Percentiles rank a stretch among this genome's conserved stretches.
Conservation (phyloP, 2,113 vertebrate genomes). For the Hipposideros armiger region DNA sequence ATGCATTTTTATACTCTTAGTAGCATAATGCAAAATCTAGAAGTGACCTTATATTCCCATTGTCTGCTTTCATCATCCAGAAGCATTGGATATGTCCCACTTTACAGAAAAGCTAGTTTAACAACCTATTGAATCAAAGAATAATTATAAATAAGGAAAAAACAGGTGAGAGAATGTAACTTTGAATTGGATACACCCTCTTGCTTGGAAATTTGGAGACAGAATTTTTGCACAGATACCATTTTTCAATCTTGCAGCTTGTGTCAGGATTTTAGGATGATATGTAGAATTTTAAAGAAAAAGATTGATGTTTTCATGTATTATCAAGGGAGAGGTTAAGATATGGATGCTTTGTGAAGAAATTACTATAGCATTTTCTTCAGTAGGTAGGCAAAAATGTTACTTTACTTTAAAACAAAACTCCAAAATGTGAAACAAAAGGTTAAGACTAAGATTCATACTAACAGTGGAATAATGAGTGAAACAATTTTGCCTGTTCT, state of each 20-base stretch:
- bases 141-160: not conserved
- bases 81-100: not conserved
- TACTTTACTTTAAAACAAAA: not conserved
- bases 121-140: not conserved
- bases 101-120: not conserved
- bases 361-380: not conserved
- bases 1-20: not conserved
- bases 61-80: not conserved
- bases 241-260: not conserved
- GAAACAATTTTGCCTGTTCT: not conserved
- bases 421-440: not conserved
- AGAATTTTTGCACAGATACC: not conserved
- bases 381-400: not conserved
- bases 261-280: not conserved
- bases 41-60: not conserved
- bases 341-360: not conserved
- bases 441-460: not conserved
- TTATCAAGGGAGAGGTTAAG: not conserved
- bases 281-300: not conserved
- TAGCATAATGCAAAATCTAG: not conserved
- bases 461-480: not conserved
- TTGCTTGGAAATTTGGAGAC: not conserved
- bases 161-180: not conserved
- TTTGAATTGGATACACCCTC: not conserved
- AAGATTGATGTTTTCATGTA: not conserved